Conservation (phyloP, 2,888 invertebrate genomes). For the Eilema sororculum region DNA sequence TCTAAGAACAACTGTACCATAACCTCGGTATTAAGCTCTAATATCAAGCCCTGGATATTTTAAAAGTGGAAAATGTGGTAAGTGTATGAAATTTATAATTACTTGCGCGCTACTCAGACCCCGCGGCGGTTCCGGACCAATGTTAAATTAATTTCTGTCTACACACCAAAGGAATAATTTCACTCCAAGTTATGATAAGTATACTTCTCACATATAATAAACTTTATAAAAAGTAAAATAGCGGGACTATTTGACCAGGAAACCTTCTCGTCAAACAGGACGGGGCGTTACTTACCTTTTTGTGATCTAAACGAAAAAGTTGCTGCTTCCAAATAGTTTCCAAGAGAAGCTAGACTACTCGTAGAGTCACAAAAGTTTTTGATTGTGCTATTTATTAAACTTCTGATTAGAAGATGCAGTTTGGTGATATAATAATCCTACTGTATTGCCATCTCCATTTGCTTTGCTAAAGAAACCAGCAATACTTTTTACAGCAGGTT, state of each 20-base stretch:
- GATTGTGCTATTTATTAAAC: too few species aligned
- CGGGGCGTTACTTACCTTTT: background rate
- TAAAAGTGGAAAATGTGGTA: slow-evolving; percentile 53
- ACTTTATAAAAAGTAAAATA: background rate
- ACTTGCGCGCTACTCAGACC: slow-evolving; percentile 55
- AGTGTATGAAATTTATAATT: slow-evolving; percentile 68
- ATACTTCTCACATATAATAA: slow-evolving; percentile 19
- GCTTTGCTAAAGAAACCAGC: slow-evolving; percentile 81
- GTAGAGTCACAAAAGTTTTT: too few species aligned
- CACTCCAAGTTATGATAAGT: slow-evolving; percentile 34
- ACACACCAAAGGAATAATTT: slow-evolving; percentile 46
- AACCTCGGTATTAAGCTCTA: background rate
- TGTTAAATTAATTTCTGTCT: slow-evolving; percentile 70
- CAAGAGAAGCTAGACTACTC: background rate
- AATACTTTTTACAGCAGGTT: slow-evolving; percentile 73
- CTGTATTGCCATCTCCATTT: slow-evolving; percentile 56
- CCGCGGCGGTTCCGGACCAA: slow-evolving; percentile 54
- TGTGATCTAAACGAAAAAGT: background rate
- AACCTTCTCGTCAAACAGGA: background rate
- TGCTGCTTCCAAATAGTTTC: background rate
- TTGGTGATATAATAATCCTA: too few species aligned
- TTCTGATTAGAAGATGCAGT: background rate
- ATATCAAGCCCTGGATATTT: slow-evolving; percentile 50
- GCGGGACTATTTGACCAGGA: background rate
- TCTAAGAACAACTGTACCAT: background rate